These are phyloP conservation scores for Ophion obscuratus DNA, from an alignment of 2,888 invertebrate species.

Conservation along the genomic window DNA sequence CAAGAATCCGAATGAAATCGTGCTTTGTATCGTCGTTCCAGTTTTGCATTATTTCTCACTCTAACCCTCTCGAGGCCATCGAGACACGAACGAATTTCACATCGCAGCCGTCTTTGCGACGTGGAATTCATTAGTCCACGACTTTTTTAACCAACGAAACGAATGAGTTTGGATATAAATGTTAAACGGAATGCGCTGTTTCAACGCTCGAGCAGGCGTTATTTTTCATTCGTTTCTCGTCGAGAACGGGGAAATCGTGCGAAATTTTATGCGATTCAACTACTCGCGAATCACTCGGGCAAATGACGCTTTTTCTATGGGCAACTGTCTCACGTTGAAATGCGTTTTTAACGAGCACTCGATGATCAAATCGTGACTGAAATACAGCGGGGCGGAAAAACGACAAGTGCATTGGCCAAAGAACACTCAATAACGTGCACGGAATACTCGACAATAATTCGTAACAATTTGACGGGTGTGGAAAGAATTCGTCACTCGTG, in stretches of 20 bases:
- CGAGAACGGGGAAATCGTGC: slow-evolving; percentile 16
- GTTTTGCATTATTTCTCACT: slow-evolving; percentile 20
- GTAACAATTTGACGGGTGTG: neutral
- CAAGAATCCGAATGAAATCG: slow-evolving; percentile 32
- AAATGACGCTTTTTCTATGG: slow-evolving; percentile 1
- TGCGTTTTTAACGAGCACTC: slow-evolving; percentile 8
- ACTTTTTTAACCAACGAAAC: slow-evolving; percentile 44
- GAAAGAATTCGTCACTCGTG: neutral
- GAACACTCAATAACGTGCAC: neutral
- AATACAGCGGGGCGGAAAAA: neutral
- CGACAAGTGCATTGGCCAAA: neutral
- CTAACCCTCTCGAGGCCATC: slow-evolving; percentile 1
- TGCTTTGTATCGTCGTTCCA: slow-evolving; percentile 20
- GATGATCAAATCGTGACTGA: neutral
- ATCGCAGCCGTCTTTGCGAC: neutral
- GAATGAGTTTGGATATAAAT: neutral
- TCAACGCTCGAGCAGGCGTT: neutral
- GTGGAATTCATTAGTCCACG: slow-evolving; percentile 49
- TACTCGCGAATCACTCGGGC: slow-evolving; percentile 5
- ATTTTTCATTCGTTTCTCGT: slow-evolving; percentile 23
- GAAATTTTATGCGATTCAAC: neutral
- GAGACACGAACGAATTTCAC: neutral
- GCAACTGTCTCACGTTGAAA: neutral
- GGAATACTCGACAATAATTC: neutral
- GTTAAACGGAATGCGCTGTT: neutral